A percentile compares a stretch with the other conserved stretches of the same genome.
phyloP scores from a whole-genome alignment of 2,888 invertebrate genomes.

The Athalia circularis region DNA sequence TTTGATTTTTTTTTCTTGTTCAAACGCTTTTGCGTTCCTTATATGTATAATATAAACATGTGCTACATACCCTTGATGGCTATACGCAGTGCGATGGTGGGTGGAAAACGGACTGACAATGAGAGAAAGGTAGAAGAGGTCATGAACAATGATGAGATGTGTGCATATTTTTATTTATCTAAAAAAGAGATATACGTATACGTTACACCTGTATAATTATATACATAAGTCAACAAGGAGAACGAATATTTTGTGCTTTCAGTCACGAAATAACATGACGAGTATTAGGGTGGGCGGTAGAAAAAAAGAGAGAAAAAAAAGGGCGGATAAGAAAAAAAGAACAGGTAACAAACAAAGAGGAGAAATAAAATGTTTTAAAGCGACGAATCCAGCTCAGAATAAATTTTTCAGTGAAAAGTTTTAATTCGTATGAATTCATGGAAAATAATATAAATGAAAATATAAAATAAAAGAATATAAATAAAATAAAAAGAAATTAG shows the following conservation, averaged over 20 bases:
- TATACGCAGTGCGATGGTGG: no score
- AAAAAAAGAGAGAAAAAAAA: neutral
- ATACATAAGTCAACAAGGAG: slow-evolving; percentile 16
- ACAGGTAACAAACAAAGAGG: neutral
- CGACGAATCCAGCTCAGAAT: slow-evolving; percentile 20
- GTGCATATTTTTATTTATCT: no score
- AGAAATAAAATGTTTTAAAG: neutral
- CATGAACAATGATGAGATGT: no score
- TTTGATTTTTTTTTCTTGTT: no score
- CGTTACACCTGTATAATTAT: no score
- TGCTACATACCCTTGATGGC: no score
- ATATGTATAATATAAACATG: no score
- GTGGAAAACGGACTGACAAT: no score
- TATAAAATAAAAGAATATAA: neutral
- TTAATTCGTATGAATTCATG: slow-evolving; percentile 22
- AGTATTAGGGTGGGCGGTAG: neutral
- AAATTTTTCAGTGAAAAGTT: slow-evolving; percentile 2
- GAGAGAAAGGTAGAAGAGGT: no score
- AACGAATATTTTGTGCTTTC: slow-evolving; percentile 28
- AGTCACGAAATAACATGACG: slow-evolving; percentile 28
- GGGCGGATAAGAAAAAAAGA: neutral
- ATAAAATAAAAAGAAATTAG: neutral
- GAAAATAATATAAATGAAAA: neutral
- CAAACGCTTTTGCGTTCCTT: no score
- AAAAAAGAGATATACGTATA: no score